Percentiles rank a stretch among this genome's conserved stretches.
Evolutionary conservation across 2,113 vertebrate genomes (phyloP).

Genomic region (Leuciscus idus): DNA sequence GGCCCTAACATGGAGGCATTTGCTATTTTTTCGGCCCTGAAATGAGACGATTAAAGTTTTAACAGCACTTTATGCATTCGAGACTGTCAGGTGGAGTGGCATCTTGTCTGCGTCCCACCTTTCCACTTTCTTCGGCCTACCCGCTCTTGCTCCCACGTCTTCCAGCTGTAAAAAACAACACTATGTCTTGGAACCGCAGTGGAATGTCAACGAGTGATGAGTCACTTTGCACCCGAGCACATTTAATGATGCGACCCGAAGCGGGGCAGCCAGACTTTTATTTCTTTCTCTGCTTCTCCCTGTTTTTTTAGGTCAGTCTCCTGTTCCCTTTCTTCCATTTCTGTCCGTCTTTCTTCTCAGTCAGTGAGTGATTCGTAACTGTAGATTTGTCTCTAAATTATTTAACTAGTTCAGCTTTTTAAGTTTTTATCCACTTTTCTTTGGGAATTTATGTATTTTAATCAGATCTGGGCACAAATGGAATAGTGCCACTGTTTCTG

Average conservation of each 20-base stretch:
- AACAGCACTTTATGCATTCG: conserved; percentile 31
- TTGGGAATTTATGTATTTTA: conserved; percentile 8
- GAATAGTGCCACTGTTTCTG: background rate
- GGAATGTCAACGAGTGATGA: conserved; percentile 64
- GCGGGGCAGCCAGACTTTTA: conserved; percentile 11
- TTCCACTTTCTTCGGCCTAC: background rate
- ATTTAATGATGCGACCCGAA: conserved; percentile 51
- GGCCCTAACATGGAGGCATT: background rate
- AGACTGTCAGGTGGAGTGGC: conserved; percentile 13
- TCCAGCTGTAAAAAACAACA: conserved; percentile 54
- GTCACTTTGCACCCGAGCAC: conserved; percentile 58
- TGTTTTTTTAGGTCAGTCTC: background rate
- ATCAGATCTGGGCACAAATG: background rate
- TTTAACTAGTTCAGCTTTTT: background rate
- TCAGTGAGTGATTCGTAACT: background rate
- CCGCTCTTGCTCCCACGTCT: conserved; percentile 42
- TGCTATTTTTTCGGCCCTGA: background rate
- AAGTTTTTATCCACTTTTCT: background rate
- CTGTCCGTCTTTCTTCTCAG: background rate
- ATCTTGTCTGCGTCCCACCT: background rate
- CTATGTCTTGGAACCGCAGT: conserved; percentile 47
- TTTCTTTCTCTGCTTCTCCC: background rate
- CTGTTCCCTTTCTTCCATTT: conserved; percentile 1
- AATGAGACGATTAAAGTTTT: conserved; percentile 40
- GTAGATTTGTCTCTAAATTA: conserved; percentile 23